phyloP scores from a whole-genome alignment of 1,140 invertebrate species.

The Pachypeltis micranthus region DNA sequence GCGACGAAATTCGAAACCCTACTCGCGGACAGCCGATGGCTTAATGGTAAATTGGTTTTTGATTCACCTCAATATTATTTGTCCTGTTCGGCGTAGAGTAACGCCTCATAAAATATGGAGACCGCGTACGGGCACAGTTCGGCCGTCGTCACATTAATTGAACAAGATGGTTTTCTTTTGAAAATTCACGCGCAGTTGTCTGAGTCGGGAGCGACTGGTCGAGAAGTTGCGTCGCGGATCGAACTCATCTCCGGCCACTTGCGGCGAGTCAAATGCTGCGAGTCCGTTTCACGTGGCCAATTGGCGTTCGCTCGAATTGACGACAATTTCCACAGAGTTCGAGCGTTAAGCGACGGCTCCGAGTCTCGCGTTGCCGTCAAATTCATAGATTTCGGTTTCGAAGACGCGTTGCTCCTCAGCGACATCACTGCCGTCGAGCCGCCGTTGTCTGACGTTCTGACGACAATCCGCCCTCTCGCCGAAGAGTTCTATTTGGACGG shows the following conservation, averaged over 20 bases:
- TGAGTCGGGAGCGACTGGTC: neutral
- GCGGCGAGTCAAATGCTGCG: neutral
- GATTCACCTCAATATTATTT: too few species aligned
- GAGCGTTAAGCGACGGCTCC: neutral
- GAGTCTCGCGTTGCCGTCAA: neutral
- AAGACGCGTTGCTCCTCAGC: neutral
- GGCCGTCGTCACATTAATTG: neutral
- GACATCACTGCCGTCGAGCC: neutral
- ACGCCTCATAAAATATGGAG: too few species aligned
- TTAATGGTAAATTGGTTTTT: too few species aligned
- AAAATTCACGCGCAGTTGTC: slow-evolving; percentile 1
- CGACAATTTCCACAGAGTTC: neutral
- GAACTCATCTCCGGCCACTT: neutral
- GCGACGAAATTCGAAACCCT: too few species aligned
- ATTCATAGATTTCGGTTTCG: neutral
- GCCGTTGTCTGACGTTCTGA: neutral
- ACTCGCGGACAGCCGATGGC: too few species aligned
- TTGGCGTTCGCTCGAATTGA: neutral
- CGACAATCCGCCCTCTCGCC: neutral
- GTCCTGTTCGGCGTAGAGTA: too few species aligned
- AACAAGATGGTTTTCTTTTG: neutral
- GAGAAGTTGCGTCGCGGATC: neutral
- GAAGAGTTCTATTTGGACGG: neutral
- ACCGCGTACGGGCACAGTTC: neutral
- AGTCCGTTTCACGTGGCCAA: neutral